Base-by-base conservation (phyloP, 2,888 invertebrate genomes). In the Phalera bucephala region DNA sequence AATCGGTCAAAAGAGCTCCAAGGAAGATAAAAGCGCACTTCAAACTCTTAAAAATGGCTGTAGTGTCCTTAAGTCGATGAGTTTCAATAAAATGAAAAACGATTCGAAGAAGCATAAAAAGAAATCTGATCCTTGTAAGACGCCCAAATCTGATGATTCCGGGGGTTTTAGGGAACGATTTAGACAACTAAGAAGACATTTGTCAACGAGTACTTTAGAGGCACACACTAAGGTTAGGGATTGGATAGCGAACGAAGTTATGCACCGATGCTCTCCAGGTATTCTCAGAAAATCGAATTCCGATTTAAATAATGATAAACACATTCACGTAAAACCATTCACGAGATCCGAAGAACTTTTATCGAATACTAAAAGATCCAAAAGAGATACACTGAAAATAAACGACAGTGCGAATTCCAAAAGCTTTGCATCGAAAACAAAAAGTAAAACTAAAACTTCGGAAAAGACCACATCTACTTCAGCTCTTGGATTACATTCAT, bases 191-290 rank as follows among this genome's bases (percentile, higher is more conserved):
- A 91, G 93, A 11, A 80, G 95, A 12, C 94, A 95, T 73, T 91
- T 94, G 64, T 95, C 95, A 3, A 93, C 92, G 3, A 95, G 95
- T 45, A 96, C 96, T 0, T 92, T 96, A 48, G 96, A 96, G 72
- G 95, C 96, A 0, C 94, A 96, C 66, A 94, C 95, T 8, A 96
- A 96, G 90, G 96, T 96, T 0, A 91, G 94, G 45, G 95, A 96
- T 56, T 96, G 96, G 96, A 96, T 96, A 56, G 93, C 94, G 0
- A 94, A 94, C 49, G 95, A 95, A 73, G 93, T 95, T 20, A 93
- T 94, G 62, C 92, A 94, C 53, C 91, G 93, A 67, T 94, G 93
- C 60, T 94, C 94, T 31, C 94, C 94, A 0, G 91, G 91, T 43
- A 92, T 93, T 67, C 68, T 93, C 9, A 84, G 93, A 51, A 92